Conservation (phyloP, 2,113 vertebrate genomes). For the Glaucidium brasilianum region DNA sequence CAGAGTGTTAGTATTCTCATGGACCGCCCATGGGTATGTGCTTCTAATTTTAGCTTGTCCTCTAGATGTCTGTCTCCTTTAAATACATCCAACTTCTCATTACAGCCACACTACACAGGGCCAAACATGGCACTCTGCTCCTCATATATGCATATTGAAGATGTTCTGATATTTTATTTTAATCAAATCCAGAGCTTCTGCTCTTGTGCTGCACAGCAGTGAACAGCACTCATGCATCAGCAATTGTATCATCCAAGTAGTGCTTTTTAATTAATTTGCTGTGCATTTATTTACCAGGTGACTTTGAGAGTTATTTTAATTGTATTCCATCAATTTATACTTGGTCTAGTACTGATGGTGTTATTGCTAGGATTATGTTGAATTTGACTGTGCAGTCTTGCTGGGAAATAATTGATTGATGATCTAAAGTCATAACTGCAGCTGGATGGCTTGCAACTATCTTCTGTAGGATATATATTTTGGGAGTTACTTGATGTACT, state of each 20-base stretch:
- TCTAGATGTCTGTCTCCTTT: slow-evolving; percentile 16
- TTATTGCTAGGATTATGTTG: background rate
- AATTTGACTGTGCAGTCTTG: background rate
- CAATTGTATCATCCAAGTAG: background rate
- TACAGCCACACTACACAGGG: background rate
- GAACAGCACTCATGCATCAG: background rate
- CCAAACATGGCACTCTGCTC: background rate
- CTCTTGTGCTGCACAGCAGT: background rate
- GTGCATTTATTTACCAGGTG: background rate
- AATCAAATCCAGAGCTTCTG: background rate
- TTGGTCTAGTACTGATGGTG: background rate
- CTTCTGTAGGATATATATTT: background rate
- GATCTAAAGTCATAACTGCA: background rate
- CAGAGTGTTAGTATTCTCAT: slow-evolving; percentile 21
- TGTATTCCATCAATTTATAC: background rate
- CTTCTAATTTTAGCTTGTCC: slow-evolving; percentile 58
- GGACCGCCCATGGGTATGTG: slow-evolving; percentile 1
- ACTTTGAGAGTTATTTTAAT: background rate
- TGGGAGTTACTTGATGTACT: background rate
- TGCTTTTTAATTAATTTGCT: background rate
- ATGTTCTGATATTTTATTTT: background rate
- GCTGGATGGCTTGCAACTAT: background rate
- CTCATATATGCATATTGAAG: background rate
- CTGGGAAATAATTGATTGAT: background rate
- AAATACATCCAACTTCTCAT: background rate